phyloP scores from a whole-genome alignment of 2,113 vertebrate species.

The Donacobius atricapilla region DNA sequence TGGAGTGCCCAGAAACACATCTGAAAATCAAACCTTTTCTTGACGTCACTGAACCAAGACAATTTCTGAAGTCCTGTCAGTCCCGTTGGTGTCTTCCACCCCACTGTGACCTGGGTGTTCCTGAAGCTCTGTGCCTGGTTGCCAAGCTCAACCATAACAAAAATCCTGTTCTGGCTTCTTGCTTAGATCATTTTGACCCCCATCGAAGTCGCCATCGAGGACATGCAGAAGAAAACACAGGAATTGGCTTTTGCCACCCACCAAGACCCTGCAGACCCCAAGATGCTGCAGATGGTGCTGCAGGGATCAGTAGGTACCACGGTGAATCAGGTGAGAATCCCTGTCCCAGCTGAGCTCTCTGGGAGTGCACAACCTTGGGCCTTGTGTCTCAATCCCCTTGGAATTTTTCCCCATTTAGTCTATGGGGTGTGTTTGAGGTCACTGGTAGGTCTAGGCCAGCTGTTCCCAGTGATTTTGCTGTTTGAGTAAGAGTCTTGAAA shows the following conservation, averaged over 20 bases:
- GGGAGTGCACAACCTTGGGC: not conserved
- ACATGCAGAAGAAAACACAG: conserved; percentile 99
- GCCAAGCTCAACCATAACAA: not conserved
- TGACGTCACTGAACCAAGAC: not conserved
- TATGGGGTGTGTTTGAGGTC: not conserved
- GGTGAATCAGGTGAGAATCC: conserved; percentile 87
- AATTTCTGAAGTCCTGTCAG: not conserved
- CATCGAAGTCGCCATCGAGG: conserved; percentile 98
- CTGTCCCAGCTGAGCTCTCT: not conserved
- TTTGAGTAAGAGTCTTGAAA: not conserved
- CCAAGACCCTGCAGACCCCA: conserved; percentile 95
- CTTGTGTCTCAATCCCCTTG: not conserved
- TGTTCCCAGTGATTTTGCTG: not conserved
- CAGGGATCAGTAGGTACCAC: conserved; percentile 99
- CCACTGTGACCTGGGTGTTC: not conserved
- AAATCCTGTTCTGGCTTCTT: not conserved
- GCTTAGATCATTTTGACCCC: conserved; percentile 92
- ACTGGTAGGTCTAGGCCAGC: not conserved
- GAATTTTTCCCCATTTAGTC: not conserved
- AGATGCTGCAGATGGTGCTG: conserved; percentile 99
- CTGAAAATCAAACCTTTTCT: not conserved
- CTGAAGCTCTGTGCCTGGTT: not conserved
- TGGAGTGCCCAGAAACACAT: not conserved
- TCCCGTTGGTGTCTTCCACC: not conserved
- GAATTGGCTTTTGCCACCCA: conserved; percentile 97